Evolutionary conservation across 2,797 vertebrate genomes (phyloP).

Genomic region (Simalia tracyae): DNA sequence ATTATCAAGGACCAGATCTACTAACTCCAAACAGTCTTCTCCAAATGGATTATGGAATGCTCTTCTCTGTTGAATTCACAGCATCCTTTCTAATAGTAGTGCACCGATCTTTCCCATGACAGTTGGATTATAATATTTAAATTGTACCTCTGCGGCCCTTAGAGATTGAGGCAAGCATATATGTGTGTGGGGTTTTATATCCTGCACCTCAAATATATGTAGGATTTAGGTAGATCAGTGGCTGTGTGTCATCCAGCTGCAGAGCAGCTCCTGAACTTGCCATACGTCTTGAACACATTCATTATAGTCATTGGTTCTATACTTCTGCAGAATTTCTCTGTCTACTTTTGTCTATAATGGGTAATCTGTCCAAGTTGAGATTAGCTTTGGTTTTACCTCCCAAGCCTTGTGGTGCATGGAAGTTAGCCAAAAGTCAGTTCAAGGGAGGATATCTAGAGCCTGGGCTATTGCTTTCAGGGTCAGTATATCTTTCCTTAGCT

Average conservation of each 20-base stretch:
- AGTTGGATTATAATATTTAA: neutral
- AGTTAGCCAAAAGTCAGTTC: neutral
- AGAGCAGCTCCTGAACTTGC: neutral
- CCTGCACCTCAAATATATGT: neutral
- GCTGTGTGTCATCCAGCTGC: neutral
- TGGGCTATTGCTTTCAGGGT: neutral
- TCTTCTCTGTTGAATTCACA: constrained; percentile 52
- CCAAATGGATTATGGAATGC: constrained; percentile 44
- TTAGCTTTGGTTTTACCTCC: neutral
- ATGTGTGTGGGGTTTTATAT: neutral
- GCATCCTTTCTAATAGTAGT: constrained; percentile 50
- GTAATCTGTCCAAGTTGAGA: neutral
- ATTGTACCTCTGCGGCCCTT: neutral
- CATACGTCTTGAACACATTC: neutral
- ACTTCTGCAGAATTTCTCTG: neutral
- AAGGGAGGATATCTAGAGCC: neutral
- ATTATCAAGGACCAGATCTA: constrained; percentile 59
- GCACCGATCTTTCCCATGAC: constrained; percentile 29
- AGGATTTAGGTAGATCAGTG: neutral
- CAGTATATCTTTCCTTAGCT: neutral
- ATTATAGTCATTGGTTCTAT: neutral
- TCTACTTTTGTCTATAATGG: neutral
- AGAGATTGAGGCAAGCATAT: neutral
- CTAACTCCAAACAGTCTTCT: constrained; percentile 57
- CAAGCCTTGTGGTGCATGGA: neutral